Evolutionary conservation across 2,797 vertebrate genomes (phyloP), one percentile per base, ranked within the genome.

Genomic region (Pteronotus mesoamericanus): DNA sequence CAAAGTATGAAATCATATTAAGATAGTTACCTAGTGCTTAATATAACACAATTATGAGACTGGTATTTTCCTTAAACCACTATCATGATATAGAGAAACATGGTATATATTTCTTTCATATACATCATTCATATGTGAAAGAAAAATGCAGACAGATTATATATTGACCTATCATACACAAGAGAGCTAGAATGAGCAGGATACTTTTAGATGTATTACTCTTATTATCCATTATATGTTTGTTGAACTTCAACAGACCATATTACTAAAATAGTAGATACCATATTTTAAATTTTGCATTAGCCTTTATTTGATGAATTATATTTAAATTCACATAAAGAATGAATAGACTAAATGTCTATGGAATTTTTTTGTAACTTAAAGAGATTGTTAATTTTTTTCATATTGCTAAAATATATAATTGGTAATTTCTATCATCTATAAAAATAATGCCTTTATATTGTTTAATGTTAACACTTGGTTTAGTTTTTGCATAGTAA

Each of bases 401-500:
- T 93, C 2, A 9, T 39, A 0, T 75, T n/a, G 5, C 22, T 91
- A 51, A 19, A 42, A 64, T 92, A 42, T 2, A 57, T 84, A 85
- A 80, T 75, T 84, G 18, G 5, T 68, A 72, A 55, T 90, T 83
- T 86, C 19, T 24, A 61, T 37, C 6, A 15, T 44, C 19, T 55
- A 2, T 84, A 69, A 95, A 48, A 18, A 64, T 2, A 34, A 46
- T 74, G 3, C 64, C 14, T 29, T 72, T 12, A 29, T 69, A 29
- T 66, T 90, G 80, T n/a, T 91, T 37, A 80, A 24, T 90, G 18
- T 48, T 85, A 79, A 55, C 29, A 64, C 5, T 61, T 77, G 0
- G 14, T 86, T 91, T 94, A 86, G 21, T 42, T 85, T 96, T 96
- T 91, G 6, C 37, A 48, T 57, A 51, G 16, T 55, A 82, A 94